Evolutionary conservation across 2,888 invertebrate species (phyloP), one percentile per base, ranked within the genome.

Genomic region (Chaetogeoica ovagalla): DNA sequence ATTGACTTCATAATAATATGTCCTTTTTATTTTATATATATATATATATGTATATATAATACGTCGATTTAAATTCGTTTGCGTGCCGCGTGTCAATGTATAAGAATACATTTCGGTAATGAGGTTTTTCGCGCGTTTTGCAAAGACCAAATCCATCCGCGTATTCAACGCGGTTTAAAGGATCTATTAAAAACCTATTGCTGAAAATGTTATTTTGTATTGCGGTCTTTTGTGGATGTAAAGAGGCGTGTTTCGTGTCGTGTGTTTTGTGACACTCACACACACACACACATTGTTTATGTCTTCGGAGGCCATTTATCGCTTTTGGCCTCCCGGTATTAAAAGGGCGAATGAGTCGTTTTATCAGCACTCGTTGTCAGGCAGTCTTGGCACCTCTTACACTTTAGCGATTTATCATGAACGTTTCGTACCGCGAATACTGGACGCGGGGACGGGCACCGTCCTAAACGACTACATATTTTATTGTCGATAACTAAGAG

Each of bases 321-420:
- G 79, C 63, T 71, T 68, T 79, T 79, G 63, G 62, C 71, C 63
- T 30, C 52, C 52, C 11, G 39, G 55, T 79, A 63, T 79, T 71
- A 79, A 79, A 79, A 63, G 70, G 55, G 62, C 43, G 55, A 79
- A 79, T 21, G 57, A 79, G 63, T 79, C 79, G 63, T 79, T 79
- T 79, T 79, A 79, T 79, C 79, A 71, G 52, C 55, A 68, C 23
- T 70, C 79, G 77, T 77, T 76, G 48, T 70, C 23, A 39, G 63
- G 23, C 63, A 55, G 43, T 55, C 55, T 79, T 79, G 79, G 79
- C 79, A 79, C 60, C 63, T 62, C 39, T 71, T 71, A 55, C 55
- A 57, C 2, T 63, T 71, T n/a, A 63, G 71, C 43, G 55, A 79
- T 79, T 77, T 77, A 77, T 77, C 77, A 63, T 62, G 69, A 52